Evolutionary conservation across 92 coral and sea anemone genomes (phyloP), one percentile per base, ranked within the genome.

Genomic region (Epizoanthus illoricatus): DNA sequence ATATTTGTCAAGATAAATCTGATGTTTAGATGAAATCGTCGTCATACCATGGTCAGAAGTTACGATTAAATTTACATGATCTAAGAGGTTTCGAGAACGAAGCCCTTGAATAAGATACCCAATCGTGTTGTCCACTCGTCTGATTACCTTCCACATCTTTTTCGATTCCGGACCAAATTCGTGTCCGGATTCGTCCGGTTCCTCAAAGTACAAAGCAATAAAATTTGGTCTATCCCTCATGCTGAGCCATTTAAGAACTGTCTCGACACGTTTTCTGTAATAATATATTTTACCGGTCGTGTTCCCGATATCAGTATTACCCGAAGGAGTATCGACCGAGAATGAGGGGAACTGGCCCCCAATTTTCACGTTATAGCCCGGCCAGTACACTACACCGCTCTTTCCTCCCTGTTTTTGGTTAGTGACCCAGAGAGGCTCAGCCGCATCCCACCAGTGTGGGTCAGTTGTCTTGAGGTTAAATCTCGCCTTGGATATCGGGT

Each of bases 31-130:
- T 4, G 98, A 95, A 19, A 91, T 84, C 58, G 91, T 90, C 15
- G 91, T 60, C 98, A 95, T 95, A 0, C 98, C 98, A 69, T 95
- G 98, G 72, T 95, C 98, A 65, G 95, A 81, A 0, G 93, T 89
- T 54, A 93, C 80, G 59, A 95, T 93, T 4, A 95, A 81, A 72
- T 95, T 95, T 49, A 92, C 84, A 18, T 82, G 80, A 74, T 93
- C 93, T 65, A 93, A 71, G 39, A 89, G 80, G 52, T 66, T 61
- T 7, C 69, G 85, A 7, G 52, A 40, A 13, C 75, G 56, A 39
- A 95, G 76, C 21, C 90, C 87, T 59, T 79, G 81, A 10, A 95
- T 36, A 19, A 95, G 82, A 61, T 86, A 75, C 12, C 98, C 98
- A 16, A 92, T 71, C 4, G 88, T 91, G 18, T 52, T 55, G 79